These are phyloP conservation scores for Protophormia terraenovae DNA, from an alignment of 2,888 invertebrate species.

Conservation along the genomic window DNA sequence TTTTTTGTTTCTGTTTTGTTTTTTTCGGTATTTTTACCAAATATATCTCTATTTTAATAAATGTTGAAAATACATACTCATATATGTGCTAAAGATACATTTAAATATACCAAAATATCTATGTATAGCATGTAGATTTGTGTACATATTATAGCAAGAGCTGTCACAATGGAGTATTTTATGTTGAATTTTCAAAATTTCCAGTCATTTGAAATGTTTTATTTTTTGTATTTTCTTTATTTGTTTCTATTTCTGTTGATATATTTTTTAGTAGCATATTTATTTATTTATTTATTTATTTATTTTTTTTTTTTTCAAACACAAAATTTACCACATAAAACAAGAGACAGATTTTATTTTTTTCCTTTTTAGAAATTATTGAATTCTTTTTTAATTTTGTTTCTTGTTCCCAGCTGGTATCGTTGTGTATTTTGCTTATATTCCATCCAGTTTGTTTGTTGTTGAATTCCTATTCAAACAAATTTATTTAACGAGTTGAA, in stretches of 20 bases:
- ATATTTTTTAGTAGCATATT: slow-evolving; percentile 28
- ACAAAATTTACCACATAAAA: slow-evolving; percentile 15
- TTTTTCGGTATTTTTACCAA: slow-evolving; percentile 17
- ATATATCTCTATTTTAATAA: slow-evolving; percentile 35
- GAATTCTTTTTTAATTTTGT: slow-evolving; percentile 13
- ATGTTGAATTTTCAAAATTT: slow-evolving; percentile 22
- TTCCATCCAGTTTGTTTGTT: slow-evolving; percentile 19
- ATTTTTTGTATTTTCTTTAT: not conserved
- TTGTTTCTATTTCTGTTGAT: not conserved
- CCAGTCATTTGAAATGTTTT: slow-evolving; percentile 18
- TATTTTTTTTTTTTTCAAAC: slow-evolving; percentile 1
- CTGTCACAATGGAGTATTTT: slow-evolving; percentile 32
- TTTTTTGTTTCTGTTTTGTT: not conserved
- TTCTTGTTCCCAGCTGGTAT: slow-evolving; percentile 5
- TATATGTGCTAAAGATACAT: not conserved
- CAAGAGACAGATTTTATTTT: not conserved
- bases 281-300: not conserved
- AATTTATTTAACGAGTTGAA: slow-evolving; percentile 7
- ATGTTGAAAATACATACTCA: slow-evolving; percentile 11
- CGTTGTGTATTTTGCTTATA: not conserved
- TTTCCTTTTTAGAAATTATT: slow-evolving; percentile 3
- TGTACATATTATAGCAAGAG: slow-evolving; percentile 8
- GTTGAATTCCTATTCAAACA: slow-evolving; percentile 13
- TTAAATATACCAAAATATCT: not conserved
- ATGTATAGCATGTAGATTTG: not conserved